These are phyloP conservation scores for Perognathus longimembris DNA, from an alignment of 2,113 vertebrate genomes.

Conservation along the genomic window DNA sequence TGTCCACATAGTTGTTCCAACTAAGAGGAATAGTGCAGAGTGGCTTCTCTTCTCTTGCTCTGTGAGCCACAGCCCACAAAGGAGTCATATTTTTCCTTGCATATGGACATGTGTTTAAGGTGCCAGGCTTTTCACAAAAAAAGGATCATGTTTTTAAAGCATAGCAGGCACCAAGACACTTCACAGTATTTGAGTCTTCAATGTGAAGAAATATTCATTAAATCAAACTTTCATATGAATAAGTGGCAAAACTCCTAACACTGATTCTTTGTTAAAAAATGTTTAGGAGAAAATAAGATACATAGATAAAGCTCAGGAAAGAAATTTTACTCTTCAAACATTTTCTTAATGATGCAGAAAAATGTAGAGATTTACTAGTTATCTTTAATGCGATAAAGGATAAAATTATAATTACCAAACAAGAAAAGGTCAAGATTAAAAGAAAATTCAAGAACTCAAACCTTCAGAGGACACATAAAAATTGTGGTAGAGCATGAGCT, in stretches of 20 bases:
- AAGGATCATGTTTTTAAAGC: too few relatives aligned
- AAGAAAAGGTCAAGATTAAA: background rate
- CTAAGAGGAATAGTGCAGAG: accelerated
- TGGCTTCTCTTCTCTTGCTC: too few relatives aligned
- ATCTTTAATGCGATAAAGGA: conserved; percentile 3
- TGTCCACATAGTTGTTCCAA: background rate
- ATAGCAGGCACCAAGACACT: background rate
- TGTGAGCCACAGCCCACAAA: background rate
- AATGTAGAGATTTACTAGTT: conserved; percentile 5
- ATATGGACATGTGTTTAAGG: background rate
- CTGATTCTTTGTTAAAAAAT: background rate
- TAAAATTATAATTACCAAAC: background rate
- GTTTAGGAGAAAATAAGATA: background rate
- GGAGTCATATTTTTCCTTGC: background rate
- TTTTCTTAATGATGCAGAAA: conserved; percentile 14
- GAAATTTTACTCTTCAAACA: background rate
- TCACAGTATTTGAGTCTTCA: background rate
- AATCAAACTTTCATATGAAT: background rate
- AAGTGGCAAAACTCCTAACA: background rate
- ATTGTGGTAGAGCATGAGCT: background rate
- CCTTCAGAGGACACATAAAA: background rate
- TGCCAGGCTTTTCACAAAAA: too few relatives aligned
- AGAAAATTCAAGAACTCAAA: conserved; percentile 15
- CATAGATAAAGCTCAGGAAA: background rate
- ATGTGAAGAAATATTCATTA: background rate